A percentile compares a stretch with the other conserved stretches of the same genome.
Conservation (phyloP, 2,888 invertebrate species). For the Rotaria magnacalcarata region DNA sequence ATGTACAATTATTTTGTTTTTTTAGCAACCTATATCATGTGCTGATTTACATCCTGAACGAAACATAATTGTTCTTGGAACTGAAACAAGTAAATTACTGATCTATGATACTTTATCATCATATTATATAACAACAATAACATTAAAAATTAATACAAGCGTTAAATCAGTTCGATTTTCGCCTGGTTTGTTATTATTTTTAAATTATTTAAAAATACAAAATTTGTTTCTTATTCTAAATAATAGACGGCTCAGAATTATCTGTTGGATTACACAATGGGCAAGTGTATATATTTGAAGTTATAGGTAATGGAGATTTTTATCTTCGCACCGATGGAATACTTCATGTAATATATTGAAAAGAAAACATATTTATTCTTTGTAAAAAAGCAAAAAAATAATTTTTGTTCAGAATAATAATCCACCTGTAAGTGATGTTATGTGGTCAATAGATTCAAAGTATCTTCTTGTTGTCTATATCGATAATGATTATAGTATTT, state of each 20-base stretch:
- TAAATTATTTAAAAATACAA: no score
- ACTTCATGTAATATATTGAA: neutral
- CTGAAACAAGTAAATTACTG: conserved; percentile 5
- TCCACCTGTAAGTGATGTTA: neutral
- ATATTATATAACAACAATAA: conserved; percentile 28
- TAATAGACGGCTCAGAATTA: neutral
- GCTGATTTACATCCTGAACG: neutral
- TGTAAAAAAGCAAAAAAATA: neutral
- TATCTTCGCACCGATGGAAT: neutral
- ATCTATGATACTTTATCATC: conserved; percentile 15
- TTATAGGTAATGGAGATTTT: conserved; percentile 19
- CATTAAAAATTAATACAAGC: conserved; percentile 21
- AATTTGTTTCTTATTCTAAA: no score
- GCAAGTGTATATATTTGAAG: neutral
- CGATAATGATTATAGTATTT: conserved; percentile 6
- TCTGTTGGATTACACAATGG: conserved; percentile 28
- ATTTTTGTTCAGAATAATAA: neutral
- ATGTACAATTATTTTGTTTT: neutral
- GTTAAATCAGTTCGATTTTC: conserved; percentile 22
- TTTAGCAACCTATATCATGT: conserved; percentile 27
- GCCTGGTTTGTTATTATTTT: neutral
- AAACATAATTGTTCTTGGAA: conserved; percentile 18
- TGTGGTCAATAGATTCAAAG: neutral
- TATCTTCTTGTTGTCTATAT: neutral
- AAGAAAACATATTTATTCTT: no score